These are phyloP conservation scores for Holacanthella duospinosa DNA, from an alignment of 2,888 invertebrate genomes.

Conservation along the genomic window DNA sequence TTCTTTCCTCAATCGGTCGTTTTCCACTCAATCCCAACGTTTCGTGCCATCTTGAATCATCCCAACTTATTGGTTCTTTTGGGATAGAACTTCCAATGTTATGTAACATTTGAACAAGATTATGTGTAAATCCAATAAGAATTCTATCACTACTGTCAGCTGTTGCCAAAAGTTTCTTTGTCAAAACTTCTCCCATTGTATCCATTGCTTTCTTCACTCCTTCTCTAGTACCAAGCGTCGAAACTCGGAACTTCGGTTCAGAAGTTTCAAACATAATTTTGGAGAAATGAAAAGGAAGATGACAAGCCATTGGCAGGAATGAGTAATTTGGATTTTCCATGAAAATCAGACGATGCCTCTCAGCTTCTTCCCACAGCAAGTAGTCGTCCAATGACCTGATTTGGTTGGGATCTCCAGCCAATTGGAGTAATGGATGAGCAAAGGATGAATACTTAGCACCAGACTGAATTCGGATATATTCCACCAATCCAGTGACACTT, in stretches of 20 bases:
- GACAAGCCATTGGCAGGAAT: slow-evolving; percentile 13
- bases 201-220: not conserved
- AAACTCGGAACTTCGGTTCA: not conserved
- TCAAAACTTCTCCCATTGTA: not conserved
- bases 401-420: not conserved
- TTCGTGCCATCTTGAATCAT: slow-evolving; percentile 4
- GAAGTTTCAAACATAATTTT: slow-evolving; percentile 23
- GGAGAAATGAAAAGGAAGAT: slow-evolving; percentile 24
- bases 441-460: slow-evolving; percentile 11
- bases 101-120: not conserved
- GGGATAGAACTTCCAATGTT: slow-evolving; percentile 6
- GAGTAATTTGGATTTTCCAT: slow-evolving; percentile 11
- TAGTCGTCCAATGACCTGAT: not conserved
- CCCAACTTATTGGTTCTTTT: not conserved
- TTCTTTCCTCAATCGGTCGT: not conserved
- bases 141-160: not conserved
- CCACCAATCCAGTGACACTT: slow-evolving; percentile 3
- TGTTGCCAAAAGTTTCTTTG: not conserved
- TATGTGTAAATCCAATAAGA: not conserved
- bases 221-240: slow-evolving; percentile 3
- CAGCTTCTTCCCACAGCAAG: slow-evolving; percentile 29
- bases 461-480: slow-evolving; percentile 12
- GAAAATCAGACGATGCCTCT: slow-evolving; percentile 23
- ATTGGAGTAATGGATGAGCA: not conserved
- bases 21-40: not conserved